Conservation (phyloP, 2,888 invertebrate species). For the Lottia scabra region DNA sequence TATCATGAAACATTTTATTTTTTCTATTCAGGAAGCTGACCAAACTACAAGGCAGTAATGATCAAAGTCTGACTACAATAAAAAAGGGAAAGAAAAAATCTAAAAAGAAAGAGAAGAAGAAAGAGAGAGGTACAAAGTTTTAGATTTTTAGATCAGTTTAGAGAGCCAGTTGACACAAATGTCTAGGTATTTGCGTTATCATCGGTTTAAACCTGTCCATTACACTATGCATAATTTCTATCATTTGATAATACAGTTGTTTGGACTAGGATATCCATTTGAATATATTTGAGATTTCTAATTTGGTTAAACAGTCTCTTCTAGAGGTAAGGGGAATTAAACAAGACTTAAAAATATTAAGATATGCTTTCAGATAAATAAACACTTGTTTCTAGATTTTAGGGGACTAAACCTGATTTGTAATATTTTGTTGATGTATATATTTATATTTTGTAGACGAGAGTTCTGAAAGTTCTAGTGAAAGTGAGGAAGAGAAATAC, state of each 20-base stretch:
- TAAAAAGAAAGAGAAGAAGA: conserved; percentile 25
- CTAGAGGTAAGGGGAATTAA: no score
- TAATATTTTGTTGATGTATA: background rate
- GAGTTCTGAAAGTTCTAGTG: background rate
- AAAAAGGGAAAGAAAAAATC: conserved; percentile 22
- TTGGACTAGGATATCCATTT: no score
- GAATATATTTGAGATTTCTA: no score
- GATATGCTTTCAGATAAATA: no score
- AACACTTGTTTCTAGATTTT: background rate
- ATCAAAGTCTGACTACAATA: background rate
- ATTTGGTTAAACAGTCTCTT: no score
- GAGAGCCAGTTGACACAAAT: no score
- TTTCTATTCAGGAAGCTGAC: conserved; percentile 48
- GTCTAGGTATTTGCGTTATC: no score
- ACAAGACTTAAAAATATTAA: no score
- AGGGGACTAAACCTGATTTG: background rate
- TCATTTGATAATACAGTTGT: no score
- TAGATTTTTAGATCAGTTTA: no score
- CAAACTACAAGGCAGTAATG: conserved; percentile 36
- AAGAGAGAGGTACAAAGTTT: conserved; percentile 6
- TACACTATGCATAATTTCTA: no score
- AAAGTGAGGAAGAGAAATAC: conserved; percentile 1
- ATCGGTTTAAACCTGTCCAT: no score
- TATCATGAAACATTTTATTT: background rate
- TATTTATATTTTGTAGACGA: background rate